Evolutionary conservation across 2,888 invertebrate species (phyloP).

Genomic region (Agrotis exclamationis): DNA sequence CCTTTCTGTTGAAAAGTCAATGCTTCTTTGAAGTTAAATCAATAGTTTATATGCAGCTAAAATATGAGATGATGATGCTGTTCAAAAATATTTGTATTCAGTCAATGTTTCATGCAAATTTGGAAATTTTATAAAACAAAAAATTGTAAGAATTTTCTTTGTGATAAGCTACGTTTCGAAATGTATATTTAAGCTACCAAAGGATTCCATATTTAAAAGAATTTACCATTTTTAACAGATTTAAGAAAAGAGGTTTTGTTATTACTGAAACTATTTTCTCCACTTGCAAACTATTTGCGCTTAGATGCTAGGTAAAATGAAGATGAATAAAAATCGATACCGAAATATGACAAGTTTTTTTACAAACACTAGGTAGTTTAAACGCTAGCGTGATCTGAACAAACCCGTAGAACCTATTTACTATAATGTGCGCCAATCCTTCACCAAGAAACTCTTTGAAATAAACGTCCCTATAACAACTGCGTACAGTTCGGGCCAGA

Average conservation of each 20-base stretch:
- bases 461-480: slow-evolving; percentile 6
- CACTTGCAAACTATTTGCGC: no score
- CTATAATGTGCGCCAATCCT: neutral
- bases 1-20: slow-evolving; percentile 11
- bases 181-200: neutral
- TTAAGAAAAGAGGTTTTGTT: neutral
- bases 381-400: no score
- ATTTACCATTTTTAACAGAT: neutral
- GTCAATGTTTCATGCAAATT: slow-evolving; percentile 19
- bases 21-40: slow-evolving; percentile 14
- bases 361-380: no score
- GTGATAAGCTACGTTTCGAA: slow-evolving; percentile 12
- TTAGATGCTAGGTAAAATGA: no score
- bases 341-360: no score
- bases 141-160: slow-evolving; percentile 12
- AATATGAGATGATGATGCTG: slow-evolving; percentile 1
- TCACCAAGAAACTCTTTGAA: slow-evolving; percentile 2
- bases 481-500: slow-evolving; percentile 3
- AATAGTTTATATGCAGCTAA: slow-evolving; percentile 23
- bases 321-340: no score
- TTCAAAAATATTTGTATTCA: slow-evolving; percentile 21
- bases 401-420: no score
- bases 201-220: neutral
- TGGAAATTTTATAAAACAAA: slow-evolving; percentile 13
- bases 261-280: no score